Percentiles rank a stretch among this genome's conserved stretches.
Conservation (phyloP, 2,113 vertebrate species). For the Tachuris rubrigastra region DNA sequence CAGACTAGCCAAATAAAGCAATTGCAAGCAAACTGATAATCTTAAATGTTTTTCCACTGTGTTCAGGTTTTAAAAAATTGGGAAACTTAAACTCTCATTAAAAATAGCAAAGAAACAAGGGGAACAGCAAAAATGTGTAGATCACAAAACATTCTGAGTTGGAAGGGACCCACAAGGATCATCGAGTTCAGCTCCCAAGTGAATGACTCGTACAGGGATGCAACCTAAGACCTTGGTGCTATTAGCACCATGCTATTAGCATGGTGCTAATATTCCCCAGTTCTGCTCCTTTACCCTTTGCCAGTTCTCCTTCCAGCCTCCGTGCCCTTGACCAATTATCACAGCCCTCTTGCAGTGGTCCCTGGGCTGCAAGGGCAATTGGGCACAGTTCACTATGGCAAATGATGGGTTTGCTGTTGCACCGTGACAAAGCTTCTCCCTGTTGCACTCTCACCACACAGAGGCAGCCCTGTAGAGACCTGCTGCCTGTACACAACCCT, state of each 20-base stretch:
- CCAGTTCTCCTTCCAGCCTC: background rate
- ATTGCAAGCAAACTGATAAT: background rate
- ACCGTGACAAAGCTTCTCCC: background rate
- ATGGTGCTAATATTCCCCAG: no score
- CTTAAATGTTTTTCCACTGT: background rate
- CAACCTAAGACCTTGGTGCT: background rate
- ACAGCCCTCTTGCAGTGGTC: background rate
- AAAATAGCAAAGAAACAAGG: background rate
- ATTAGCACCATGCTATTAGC: background rate
- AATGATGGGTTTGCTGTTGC: background rate
- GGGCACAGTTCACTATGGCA: background rate
- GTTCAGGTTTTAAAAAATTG: background rate
- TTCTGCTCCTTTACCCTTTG: background rate
- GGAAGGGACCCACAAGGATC: background rate
- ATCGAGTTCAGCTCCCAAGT: background rate
- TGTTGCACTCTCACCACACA: rapidly evolving
- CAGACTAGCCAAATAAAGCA: background rate
- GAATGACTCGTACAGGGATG: background rate
- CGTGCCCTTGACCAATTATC: background rate
- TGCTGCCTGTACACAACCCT: background rate
- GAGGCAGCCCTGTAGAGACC: background rate
- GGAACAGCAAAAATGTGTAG: background rate
- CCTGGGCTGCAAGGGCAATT: rapidly evolving
- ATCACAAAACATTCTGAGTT: background rate
- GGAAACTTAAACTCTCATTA: background rate